phyloP scores from a whole-genome alignment of 2,113 vertebrate genomes.

The Alligator mississippiensis region DNA sequence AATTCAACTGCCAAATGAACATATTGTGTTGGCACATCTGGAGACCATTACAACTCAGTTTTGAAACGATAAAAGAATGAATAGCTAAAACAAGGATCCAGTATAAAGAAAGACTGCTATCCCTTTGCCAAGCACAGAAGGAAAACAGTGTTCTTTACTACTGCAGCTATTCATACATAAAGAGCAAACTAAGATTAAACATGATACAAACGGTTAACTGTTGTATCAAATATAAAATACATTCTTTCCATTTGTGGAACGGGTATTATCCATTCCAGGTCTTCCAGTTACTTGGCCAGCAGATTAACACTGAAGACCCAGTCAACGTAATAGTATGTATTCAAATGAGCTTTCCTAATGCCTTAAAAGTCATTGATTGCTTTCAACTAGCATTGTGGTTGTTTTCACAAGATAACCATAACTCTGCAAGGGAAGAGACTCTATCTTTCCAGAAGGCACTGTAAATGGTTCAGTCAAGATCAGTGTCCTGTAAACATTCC shows the following conservation, averaged over 20 bases:
- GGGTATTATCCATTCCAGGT: not conserved
- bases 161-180: not conserved
- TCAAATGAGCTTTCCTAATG: not conserved
- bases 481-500: constrained; percentile 27
- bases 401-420: constrained; percentile 30
- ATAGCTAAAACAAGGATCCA: not conserved
- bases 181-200: not conserved
- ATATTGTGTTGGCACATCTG: not conserved
- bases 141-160: not conserved
- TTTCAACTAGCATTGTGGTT: constrained; percentile 9
- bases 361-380: constrained; percentile 16
- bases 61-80: not conserved
- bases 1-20: not conserved
- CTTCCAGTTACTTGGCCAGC: not conserved
- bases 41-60: not conserved
- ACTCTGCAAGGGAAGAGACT: not conserved
- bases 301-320: not conserved
- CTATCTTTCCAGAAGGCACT: not conserved
- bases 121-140: not conserved
- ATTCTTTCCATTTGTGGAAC: not conserved
- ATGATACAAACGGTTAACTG: not conserved
- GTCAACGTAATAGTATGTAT: not conserved
- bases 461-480: constrained; percentile 3
- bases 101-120: not conserved
- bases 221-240: not conserved